Evolutionary conservation across 23 tunicate genomes (phyloP).

Genomic region (Ciona savignyi): DNA sequence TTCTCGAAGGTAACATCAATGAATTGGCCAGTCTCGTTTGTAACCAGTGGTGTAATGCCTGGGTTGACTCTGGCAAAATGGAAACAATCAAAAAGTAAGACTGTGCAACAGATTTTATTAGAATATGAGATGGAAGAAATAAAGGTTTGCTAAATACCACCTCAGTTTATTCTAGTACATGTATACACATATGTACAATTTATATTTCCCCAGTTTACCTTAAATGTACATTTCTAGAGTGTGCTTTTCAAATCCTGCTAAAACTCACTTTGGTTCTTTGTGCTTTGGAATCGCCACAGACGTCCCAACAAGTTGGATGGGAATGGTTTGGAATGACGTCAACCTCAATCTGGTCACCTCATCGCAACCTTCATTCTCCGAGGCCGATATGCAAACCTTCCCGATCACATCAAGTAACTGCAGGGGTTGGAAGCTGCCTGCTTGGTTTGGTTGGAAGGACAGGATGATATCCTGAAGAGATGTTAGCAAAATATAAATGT

Average conservation of each 20-base stretch:
- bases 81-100: not conserved
- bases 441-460: conserved; percentile 85
- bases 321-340: conserved; percentile 60
- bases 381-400: conserved; percentile 18
- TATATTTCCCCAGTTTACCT: no score
- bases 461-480: conserved; percentile 46
- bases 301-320: conserved; percentile 60
- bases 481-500: not conserved
- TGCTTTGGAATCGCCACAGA: conserved; percentile 39
- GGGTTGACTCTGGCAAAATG: conserved; percentile 59
- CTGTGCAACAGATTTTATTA: no score
- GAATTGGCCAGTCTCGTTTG: conserved; percentile 66
- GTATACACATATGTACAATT: no score
- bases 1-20: conserved; percentile 45
- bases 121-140: no score
- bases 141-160: no score
- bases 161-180: no score
- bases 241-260: no score
- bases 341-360: conserved; percentile 11
- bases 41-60: conserved; percentile 62
- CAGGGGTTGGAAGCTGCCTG: conserved; percentile 59
- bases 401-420: conserved; percentile 81
- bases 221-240: no score
- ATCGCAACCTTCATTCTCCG: conserved; percentile 6
- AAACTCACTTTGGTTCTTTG: conserved; percentile 33